Evolutionary conservation across 2,113 vertebrate genomes (phyloP).

Genomic region (Psittacula cyanocephala): DNA sequence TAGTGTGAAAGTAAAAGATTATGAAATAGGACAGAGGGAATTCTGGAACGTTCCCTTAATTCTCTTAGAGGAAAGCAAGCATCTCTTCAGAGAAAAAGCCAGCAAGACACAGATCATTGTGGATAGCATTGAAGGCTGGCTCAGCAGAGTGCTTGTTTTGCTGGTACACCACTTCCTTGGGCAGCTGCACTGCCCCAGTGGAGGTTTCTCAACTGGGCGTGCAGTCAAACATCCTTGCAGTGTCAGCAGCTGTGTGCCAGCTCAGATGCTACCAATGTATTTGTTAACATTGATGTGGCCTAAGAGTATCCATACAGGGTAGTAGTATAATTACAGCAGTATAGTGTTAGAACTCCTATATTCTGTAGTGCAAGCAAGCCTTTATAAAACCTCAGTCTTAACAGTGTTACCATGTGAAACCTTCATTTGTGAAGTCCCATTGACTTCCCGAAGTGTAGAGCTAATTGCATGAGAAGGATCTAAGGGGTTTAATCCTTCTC

Average conservation of each 20-base stretch:
- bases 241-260: conserved; percentile 41
- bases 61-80: neutral
- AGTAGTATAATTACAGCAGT: neutral
- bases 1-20: neutral
- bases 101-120: neutral
- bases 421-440: conserved; percentile 20
- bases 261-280: neutral
- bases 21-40: neutral
- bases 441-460: conserved; percentile 40
- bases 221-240: neutral
- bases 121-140: neutral
- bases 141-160: neutral
- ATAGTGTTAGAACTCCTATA: neutral
- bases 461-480: conserved; percentile 52
- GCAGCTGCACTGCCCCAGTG: neutral
- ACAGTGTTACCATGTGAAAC: neutral
- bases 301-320: neutral
- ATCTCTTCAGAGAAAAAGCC: neutral
- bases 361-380: neutral
- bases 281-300: neutral
- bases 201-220: conserved; percentile 6
- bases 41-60: neutral
- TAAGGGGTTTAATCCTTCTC: conserved; percentile 45
- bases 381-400: neutral
- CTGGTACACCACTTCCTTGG: conserved; percentile 15